Percentiles rank a stretch among this genome's conserved stretches.
Conservation (phyloP, 2,797 vertebrate species). For the Cheirogaleus major region DNA sequence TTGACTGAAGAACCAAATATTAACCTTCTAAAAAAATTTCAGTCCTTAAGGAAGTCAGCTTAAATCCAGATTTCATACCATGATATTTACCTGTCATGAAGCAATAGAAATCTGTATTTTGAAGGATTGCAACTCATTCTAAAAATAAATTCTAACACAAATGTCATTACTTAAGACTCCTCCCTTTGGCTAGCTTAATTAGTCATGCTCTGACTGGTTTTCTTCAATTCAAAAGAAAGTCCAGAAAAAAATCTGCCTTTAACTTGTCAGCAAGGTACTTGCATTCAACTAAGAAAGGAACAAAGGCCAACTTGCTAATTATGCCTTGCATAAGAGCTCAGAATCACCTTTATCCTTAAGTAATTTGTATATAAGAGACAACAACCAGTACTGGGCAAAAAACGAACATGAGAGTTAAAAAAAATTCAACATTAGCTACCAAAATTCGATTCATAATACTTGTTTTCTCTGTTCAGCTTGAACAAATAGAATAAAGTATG, state of each 20-base stretch:
- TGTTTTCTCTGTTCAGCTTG: conserved; percentile 32
- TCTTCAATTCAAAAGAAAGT: conserved; percentile 33
- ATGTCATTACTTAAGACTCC: conserved; percentile 43
- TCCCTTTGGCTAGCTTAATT: not conserved
- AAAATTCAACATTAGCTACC: conserved; percentile 1
- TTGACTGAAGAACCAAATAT: conserved; percentile 25
- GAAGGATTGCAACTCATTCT: conserved; percentile 46
- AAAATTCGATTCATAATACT: conserved; percentile 41
- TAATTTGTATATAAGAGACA: conserved; percentile 37
- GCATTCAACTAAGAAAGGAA: conserved; percentile 38
- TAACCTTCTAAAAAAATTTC: conserved; percentile 53
- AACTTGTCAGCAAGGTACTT: not conserved
- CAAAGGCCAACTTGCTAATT: conserved; percentile 36
- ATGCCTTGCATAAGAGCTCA: not conserved
- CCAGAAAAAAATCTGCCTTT: conserved; percentile 44
- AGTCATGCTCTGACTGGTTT: not conserved
- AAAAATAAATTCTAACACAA: conserved; percentile 61
- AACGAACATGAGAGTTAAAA: conserved; percentile 22
- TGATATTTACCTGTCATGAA: conserved; percentile 57
- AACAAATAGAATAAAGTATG: conserved; percentile 44
- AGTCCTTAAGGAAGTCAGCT: conserved; percentile 9
- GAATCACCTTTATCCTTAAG: conserved; percentile 36
- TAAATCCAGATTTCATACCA: conserved; percentile 40
- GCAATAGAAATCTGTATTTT: conserved; percentile 14
- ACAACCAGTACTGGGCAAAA: conserved; percentile 27